Evolutionary conservation across 2,888 invertebrate species (phyloP).

Genomic region (Meteorus cinctellus): DNA sequence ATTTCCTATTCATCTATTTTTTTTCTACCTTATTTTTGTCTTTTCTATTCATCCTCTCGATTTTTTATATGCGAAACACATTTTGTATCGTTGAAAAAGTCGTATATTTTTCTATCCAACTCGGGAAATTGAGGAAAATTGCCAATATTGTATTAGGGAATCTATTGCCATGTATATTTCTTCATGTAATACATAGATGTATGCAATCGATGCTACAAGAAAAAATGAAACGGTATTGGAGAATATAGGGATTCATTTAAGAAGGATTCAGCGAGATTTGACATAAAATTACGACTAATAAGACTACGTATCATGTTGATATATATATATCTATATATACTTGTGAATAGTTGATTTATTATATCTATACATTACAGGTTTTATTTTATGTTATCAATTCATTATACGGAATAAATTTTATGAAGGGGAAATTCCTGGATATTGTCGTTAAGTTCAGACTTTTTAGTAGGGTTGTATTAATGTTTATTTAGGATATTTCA

Average conservation of each 20-base stretch:
- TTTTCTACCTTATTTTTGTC: too few relatives aligned
- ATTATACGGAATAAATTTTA: too few relatives aligned
- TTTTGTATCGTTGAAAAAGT: neutral
- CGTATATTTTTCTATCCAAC: conserved; percentile 12
- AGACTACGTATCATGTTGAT: neutral
- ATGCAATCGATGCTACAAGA: conserved; percentile 45
- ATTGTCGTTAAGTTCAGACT: too few relatives aligned
- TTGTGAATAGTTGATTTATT: too few relatives aligned
- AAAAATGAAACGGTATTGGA: conserved; percentile 57
- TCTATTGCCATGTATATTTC: conserved; percentile 47
- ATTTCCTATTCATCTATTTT: too few relatives aligned
- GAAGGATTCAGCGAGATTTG: conserved; percentile 4
- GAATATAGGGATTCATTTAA: conserved; percentile 47
- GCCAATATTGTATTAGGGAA: conserved; percentile 60
- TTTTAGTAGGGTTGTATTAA: too few relatives aligned
- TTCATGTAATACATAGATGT: conserved; percentile 42
- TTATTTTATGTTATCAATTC: too few relatives aligned
- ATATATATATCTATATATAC: neutral
- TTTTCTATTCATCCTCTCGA: neutral
- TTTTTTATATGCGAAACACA: neutral
- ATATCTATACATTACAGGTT: too few relatives aligned
- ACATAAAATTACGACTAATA: conserved; percentile 5
- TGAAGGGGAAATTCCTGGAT: too few relatives aligned
- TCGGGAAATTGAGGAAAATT: conserved; percentile 50
- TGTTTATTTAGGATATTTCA: too few relatives aligned